A percentile compares a stretch with the other conserved stretches of the same genome.
Evolutionary conservation across 92 coral and sea anemone genomes (phyloP).

Genomic region (Palythoa caribaeorum): DNA sequence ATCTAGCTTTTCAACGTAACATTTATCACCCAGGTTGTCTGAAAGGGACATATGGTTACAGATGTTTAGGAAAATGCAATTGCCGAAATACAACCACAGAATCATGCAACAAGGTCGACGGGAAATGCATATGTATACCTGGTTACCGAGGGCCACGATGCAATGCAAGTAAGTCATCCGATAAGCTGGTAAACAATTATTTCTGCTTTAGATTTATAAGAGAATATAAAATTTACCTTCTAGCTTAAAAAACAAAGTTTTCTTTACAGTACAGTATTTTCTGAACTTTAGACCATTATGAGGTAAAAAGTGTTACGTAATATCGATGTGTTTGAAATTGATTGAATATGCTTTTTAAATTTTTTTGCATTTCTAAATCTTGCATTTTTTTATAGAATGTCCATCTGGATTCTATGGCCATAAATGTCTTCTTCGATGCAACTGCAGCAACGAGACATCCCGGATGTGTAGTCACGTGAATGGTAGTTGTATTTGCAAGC

Average conservation of each 20-base stretch:
- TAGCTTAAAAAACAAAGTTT: too few relatives aligned
- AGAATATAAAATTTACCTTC: too few relatives aligned
- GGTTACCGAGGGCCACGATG: conserved; percentile 67
- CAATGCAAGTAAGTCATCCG: conserved; percentile 56
- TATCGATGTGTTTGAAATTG: too few relatives aligned
- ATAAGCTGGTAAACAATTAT: too few relatives aligned
- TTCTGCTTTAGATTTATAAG: too few relatives aligned
- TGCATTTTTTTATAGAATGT: conserved; percentile 1
- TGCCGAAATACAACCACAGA: conserved; percentile 49
- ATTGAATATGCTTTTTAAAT: too few relatives aligned
- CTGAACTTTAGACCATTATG: too few relatives aligned
- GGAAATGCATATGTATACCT: conserved; percentile 68
- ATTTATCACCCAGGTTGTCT: conserved; percentile 38
- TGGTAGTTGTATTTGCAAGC: conserved; percentile 31
- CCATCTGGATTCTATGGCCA: conserved; percentile 8
- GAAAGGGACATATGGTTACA: conserved; percentile 41
- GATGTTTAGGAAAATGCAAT: conserved; percentile 40
- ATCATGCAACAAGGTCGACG: conserved; percentile 58
- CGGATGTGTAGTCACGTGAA: conserved; percentile 23
- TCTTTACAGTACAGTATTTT: too few relatives aligned
- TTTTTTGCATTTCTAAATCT: background rate
- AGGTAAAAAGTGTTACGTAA: too few relatives aligned
- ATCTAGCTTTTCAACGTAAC: background rate
- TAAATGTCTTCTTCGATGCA: conserved; percentile 7
- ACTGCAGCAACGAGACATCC: conserved; percentile 8